phyloP scores from a whole-genome alignment of 1,140 invertebrate species.

The Neotoxoptera formosana region DNA sequence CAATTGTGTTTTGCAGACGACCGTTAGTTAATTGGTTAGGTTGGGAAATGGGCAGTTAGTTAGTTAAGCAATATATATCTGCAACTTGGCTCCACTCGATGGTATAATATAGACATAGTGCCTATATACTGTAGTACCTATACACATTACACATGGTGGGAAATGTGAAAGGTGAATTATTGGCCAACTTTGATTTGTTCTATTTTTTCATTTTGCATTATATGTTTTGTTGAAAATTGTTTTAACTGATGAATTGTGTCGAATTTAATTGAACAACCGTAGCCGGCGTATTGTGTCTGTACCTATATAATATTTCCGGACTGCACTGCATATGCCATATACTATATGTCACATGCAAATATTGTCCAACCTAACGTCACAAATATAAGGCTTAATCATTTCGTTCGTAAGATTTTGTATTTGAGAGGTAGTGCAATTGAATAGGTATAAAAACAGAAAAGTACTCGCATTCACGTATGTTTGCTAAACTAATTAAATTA shows the following conservation, averaged over 20 bases:
- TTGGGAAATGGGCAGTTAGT: neutral
- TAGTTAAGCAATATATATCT: conserved; percentile 17
- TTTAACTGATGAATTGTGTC: neutral
- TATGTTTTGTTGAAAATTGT: neutral
- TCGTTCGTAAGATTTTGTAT: no score
- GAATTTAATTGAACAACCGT: neutral
- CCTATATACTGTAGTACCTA: neutral
- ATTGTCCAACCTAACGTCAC: neutral
- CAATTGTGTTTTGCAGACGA: neutral
- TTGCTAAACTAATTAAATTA: neutral
- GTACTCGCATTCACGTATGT: neutral
- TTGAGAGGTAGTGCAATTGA: neutral
- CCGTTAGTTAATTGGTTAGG: neutral
- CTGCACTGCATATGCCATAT: neutral
- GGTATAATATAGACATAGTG: no score
- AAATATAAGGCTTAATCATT: neutral
- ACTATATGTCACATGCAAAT: neutral
- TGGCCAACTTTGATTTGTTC: conserved; percentile 28
- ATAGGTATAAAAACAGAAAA: neutral
- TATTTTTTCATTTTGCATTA: neutral
- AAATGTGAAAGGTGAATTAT: conserved; percentile 42
- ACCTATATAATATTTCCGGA: neutral
- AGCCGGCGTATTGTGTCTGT: neutral
- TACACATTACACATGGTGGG: neutral
- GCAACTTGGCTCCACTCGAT: neutral